phyloP scores from a whole-genome alignment of 2,113 vertebrate species.

The Peromyscus polionotus region DNA sequence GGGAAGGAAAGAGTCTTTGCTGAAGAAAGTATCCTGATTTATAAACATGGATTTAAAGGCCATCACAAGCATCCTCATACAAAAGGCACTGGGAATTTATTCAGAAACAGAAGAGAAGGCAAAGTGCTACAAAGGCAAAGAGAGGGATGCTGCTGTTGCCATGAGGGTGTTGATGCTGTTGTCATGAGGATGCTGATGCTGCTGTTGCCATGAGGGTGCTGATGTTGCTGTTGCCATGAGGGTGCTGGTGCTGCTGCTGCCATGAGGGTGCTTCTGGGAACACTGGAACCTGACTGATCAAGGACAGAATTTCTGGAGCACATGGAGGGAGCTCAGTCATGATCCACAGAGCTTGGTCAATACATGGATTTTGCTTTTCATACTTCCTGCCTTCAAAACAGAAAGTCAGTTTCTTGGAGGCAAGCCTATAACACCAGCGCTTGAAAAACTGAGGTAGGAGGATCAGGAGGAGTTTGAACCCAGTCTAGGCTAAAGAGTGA shows the following conservation, averaged over 20 bases:
- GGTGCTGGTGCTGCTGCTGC: background rate
- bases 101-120: background rate
- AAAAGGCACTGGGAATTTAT: background rate
- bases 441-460: background rate
- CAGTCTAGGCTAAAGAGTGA: background rate
- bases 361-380: background rate
- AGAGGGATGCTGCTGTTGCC: background rate
- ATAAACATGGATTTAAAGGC: background rate
- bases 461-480: background rate
- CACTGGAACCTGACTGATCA: background rate
- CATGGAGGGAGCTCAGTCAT: background rate
- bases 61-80: background rate
- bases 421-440: background rate
- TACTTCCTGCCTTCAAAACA: background rate
- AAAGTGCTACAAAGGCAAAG: background rate
- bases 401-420: background rate
- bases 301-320: background rate
- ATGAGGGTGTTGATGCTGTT: too few relatives aligned
- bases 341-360: background rate
- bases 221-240: too few relatives aligned
- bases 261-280: too few relatives aligned
- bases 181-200: too few relatives aligned
- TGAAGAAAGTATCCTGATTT: background rate
- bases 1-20: background rate
- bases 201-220: too few relatives aligned